These are phyloP conservation scores for Eidolon helvum DNA, from an alignment of 2,113 vertebrate genomes.

Conservation along the genomic window DNA sequence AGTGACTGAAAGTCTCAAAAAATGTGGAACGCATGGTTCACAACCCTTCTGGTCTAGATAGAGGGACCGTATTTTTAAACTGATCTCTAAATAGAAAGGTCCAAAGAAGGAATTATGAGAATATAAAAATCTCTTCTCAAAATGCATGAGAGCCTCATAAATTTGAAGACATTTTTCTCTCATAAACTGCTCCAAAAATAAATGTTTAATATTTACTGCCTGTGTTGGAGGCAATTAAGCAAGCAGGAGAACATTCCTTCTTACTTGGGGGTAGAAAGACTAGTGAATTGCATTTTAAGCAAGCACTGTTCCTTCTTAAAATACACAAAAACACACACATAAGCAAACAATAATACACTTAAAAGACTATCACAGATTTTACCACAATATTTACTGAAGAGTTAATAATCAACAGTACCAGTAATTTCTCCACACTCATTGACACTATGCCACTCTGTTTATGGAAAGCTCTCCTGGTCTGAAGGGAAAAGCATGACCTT, in stretches of 20 bases:
- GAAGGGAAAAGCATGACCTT: neutral
- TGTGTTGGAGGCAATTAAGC: neutral
- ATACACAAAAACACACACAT: neutral
- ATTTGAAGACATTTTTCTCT: conserved; percentile 53
- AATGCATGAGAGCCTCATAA: conserved; percentile 47
- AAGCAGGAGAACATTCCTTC: neutral
- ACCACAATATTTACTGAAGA: neutral
- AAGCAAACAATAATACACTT: neutral
- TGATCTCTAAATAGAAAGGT: conserved; percentile 65
- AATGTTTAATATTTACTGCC: neutral
- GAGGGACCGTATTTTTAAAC: conserved; percentile 66
- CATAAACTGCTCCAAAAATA: conserved; percentile 42
- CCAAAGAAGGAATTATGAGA: conserved; percentile 69
- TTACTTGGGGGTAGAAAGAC: neutral
- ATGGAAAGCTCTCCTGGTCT: neutral
- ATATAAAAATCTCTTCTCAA: conserved; percentile 55
- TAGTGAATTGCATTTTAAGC: neutral
- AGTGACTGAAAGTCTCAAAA: conserved; percentile 45
- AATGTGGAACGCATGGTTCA: conserved; percentile 41
- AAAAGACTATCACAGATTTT: neutral
- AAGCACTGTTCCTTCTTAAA: neutral
- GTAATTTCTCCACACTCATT: neutral
- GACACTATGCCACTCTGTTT: neutral
- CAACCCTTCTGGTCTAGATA: conserved; percentile 47
- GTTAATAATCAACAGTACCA: neutral